Evolutionary conservation across 2,797 vertebrate genomes (phyloP).

Genomic region (Buphagus erythrorhynchus): DNA sequence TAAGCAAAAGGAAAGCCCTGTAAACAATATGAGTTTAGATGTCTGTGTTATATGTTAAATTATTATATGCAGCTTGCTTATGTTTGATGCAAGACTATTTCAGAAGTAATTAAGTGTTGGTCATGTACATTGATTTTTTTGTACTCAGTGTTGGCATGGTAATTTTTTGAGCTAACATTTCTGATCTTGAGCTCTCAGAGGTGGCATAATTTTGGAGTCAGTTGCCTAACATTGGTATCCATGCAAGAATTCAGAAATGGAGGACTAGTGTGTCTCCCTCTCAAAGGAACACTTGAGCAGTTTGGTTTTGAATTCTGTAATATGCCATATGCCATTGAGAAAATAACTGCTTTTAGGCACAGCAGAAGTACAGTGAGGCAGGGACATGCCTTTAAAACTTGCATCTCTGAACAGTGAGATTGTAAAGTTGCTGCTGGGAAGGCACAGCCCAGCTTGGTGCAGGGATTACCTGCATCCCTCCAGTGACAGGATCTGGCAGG

Average conservation of each 20-base stretch:
- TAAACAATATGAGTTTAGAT: not conserved
- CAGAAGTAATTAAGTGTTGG: not conserved
- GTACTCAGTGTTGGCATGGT: not conserved
- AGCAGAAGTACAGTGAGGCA: not conserved
- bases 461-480: not conserved
- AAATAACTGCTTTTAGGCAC: not conserved
- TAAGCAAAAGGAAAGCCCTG: not conserved
- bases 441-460: not conserved
- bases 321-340: not conserved
- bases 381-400: not conserved
- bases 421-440: not conserved
- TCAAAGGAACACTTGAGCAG: not conserved
- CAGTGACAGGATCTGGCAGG: not conserved
- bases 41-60: not conserved
- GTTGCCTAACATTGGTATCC: not conserved
- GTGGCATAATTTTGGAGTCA: not conserved
- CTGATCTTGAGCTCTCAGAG: not conserved
- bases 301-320: not conserved
- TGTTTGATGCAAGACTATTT: not conserved
- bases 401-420: not conserved
- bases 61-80: not conserved
- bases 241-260: not conserved
- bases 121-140: not conserved
- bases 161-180: not conserved
- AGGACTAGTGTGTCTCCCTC: not conserved